Conservation (phyloP, 2,113 vertebrate genomes). For the Anolis sagrei region DNA sequence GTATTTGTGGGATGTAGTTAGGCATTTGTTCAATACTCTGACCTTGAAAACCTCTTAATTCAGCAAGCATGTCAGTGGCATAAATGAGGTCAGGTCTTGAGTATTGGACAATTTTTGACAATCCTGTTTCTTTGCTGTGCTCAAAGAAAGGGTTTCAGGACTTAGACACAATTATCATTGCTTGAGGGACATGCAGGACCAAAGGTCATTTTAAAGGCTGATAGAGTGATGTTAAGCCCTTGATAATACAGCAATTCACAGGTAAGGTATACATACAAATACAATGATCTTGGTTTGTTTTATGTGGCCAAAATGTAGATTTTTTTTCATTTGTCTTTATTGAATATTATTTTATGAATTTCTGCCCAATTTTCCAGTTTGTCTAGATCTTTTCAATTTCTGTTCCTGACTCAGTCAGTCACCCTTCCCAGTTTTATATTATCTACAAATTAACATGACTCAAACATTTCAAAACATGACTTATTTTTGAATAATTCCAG, state of each 20-base stretch:
- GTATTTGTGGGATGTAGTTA: fast-evolving
- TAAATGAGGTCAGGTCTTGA: constrained; percentile 16
- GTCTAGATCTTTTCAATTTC: too few relatives aligned
- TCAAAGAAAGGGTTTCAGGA: constrained; percentile 15
- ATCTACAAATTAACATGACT: background rate
- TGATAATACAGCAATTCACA: background rate
- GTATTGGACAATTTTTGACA: background rate
- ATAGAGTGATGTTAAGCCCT: background rate
- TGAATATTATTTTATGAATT: too few relatives aligned
- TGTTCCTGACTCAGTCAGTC: too few relatives aligned
- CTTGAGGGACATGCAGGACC: background rate
- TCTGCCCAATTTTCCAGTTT: too few relatives aligned
- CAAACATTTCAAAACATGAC: background rate
- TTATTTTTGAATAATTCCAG: background rate
- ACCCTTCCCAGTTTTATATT: background rate
- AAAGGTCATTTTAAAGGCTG: background rate
- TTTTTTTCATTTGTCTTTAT: too few relatives aligned
- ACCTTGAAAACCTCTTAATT: constrained; percentile 60
- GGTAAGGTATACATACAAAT: constrained; percentile 1
- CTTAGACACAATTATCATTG: constrained; percentile 30
- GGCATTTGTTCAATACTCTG: constrained; percentile 54
- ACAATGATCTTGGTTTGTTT: background rate
- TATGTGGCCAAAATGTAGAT: too few relatives aligned
- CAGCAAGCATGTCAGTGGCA: constrained; percentile 19
- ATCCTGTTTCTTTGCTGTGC: background rate